A percentile compares a stretch with the other conserved stretches of the same genome.
These are phyloP conservation scores for Eurypyga helias DNA, from an alignment of 2,113 vertebrate species.

Conservation along the genomic window DNA sequence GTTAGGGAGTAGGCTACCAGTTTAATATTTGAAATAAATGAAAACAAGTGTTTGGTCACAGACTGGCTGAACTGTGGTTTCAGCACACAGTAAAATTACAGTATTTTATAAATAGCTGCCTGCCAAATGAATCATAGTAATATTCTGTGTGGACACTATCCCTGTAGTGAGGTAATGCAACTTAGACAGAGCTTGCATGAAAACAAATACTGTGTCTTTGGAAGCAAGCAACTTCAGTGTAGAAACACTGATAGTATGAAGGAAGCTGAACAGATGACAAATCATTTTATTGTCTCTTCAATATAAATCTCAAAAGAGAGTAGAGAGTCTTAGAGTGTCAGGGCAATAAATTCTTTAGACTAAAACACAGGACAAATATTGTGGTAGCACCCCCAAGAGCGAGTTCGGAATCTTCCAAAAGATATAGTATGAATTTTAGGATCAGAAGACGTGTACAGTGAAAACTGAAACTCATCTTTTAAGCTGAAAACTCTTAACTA, in stretches of 20 bases:
- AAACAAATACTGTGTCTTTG: neutral
- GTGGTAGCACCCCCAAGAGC: neutral
- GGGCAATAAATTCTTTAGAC: neutral
- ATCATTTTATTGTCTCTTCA: neutral
- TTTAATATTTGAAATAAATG: neutral
- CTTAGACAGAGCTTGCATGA: neutral
- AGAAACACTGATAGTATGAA: neutral
- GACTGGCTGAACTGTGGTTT: neutral
- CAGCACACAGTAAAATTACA: neutral
- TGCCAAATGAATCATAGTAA: neutral
- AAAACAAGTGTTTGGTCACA: neutral
- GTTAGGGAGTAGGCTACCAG: neutral
- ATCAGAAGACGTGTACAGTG: neutral
- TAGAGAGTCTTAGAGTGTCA: neutral
- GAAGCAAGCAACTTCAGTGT: neutral
- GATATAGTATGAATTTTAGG: neutral
- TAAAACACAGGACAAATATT: neutral
- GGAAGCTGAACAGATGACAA: neutral
- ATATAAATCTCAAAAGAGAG: neutral
- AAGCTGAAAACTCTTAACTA: neutral
- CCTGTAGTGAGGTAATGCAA: neutral
- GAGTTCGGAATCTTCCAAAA: neutral
- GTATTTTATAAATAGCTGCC: neutral
- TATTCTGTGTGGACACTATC: neutral
- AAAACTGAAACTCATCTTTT: neutral